phyloP scores from a whole-genome alignment of 2,888 invertebrate genomes.

The Drosophila putrida region DNA sequence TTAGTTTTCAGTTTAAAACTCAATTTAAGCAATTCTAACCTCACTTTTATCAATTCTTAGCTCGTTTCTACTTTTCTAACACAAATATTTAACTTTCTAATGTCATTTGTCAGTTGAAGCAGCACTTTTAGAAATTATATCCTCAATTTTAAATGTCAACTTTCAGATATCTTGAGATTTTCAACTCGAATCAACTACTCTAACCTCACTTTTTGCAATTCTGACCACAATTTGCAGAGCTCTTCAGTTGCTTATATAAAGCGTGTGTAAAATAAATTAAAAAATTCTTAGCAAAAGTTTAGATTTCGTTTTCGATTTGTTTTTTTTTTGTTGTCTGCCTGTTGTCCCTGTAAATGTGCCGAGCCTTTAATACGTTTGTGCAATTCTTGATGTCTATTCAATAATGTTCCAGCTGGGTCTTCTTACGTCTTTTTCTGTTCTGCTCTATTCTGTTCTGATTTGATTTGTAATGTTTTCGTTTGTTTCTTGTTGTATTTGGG shows the following conservation, averaged over 20 bases:
- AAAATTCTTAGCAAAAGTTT: constrained; percentile 74
- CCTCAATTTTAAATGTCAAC: constrained; percentile 9
- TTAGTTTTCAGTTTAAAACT: background rate
- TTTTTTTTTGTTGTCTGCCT: constrained; percentile 31
- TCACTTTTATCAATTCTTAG: background rate
- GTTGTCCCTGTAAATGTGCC: constrained; percentile 72
- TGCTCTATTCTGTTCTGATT: too few species aligned
- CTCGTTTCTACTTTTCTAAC: constrained; percentile 4
- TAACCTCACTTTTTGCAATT: constrained; percentile 6
- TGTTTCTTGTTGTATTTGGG: constrained; percentile 24
- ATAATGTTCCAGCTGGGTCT: constrained; percentile 12
- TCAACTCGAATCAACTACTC: background rate
- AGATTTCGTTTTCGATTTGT: constrained; percentile 15
- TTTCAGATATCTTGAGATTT: background rate
- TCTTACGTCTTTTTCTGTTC: constrained; percentile 22
- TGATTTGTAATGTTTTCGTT: constrained; percentile 16
- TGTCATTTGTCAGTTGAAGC: background rate
- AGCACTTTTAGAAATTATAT: background rate
- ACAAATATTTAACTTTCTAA: background rate
- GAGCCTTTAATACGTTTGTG: constrained; percentile 19
- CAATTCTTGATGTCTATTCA: constrained; percentile 19
- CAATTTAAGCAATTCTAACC: constrained; percentile 8
- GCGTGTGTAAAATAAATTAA: constrained; percentile 69
- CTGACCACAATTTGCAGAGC: constrained; percentile 18
- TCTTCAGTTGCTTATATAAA: constrained; percentile 41